Base-by-base conservation (phyloP, 1,140 invertebrate genomes). In the Luehdorfia chinensis region DNA sequence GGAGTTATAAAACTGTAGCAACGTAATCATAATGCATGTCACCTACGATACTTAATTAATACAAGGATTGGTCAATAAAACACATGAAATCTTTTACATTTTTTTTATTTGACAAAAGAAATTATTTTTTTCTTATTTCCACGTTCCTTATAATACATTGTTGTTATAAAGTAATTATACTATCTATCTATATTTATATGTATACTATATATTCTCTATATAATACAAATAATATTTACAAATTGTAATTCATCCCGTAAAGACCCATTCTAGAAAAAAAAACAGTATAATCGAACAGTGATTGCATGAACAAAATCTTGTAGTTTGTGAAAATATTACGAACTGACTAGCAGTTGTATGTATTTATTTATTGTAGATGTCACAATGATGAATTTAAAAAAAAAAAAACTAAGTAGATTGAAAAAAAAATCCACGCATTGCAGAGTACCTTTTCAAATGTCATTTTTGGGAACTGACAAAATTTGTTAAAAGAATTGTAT, bases 51-150 rank as follows among this genome's bases (percentile, higher is more conserved):
- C n/a, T n/a, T n/a, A n/a, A n/a, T n/a, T n/a, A n/a, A n/a, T n/a
- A n/a, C n/a, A n/a, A n/a, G n/a, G n/a, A n/a, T n/a, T n/a, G n/a
- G n/a, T 6, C 19, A 77, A 75, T 62, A 51, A 79, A 77, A 76
- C 60, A 59, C 67, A 56, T 57, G 70, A 60, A 45, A 63, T 73
- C 50, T 79, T 81, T 81, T 75, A 59, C 44, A 44, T 59, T 75
- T 61, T 78, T 79, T 79, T 84, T 78, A 76, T 84, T 84, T 78
- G 75, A 81, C 80, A 84, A 84, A 84, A 84, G 75, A 80, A 84
- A 84, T 84, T 78, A 78, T 80, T 77, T 77, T 75, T 78, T 72
- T 72, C 60, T 70, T 73, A 69, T 64, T 75, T 75, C 69, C 72
- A 51, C 50, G 74, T 84, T 80, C 70, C 77, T 84, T 81, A 81